Base-by-base conservation (phyloP, 2,113 vertebrate species). In the Cyprinodon variegatus region DNA sequence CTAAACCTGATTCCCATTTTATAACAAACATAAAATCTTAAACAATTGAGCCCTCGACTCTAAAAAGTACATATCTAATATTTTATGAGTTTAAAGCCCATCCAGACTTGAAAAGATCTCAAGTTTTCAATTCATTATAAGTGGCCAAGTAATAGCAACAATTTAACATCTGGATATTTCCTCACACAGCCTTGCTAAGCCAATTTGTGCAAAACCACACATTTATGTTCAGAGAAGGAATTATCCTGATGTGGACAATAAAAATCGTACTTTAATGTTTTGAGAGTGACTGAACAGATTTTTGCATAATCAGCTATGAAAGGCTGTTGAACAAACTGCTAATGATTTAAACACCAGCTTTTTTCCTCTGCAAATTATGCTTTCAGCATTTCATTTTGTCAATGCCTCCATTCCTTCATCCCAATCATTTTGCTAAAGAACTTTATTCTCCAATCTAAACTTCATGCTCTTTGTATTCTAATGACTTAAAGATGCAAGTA, bases 81-180 rank as follows among this genome's bases (percentile, higher is more conserved):
- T 74, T 72, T 41, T 48, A 66, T 78, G 41, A 65, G 50, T 20
- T 41, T 41, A 41, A 9, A 41, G 4, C 41, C 3, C 4, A 60
- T 3, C 70, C 70, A 46, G 69, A 14, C 20, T 38, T 13, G 62
- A 69, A 77, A 60, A 75, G 53, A 67, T 78, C 70, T 78, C 63
- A 71, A 60, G 70, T 81, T n/a, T 50, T 11, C 46, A 41, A 45
- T 64, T 65, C 80, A 64, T 70, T 61, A 68, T 57, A 74, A 29
- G 81, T 83, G 78, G 41, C 86, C 70, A 75, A 64, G 79, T 74
- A 85, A 88, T 84, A 68, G 78, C 67, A 57, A 3, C 79, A 43
- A 13, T 43, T 72, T 50, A 48, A 60, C 78, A 79, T 83, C 68
- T 74, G 76, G 53, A 3, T 2, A 43, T 62, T 81, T 71, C 9